Evolutionary conservation across 2,888 invertebrate species (phyloP).

Genomic region (Patella pellucida): DNA sequence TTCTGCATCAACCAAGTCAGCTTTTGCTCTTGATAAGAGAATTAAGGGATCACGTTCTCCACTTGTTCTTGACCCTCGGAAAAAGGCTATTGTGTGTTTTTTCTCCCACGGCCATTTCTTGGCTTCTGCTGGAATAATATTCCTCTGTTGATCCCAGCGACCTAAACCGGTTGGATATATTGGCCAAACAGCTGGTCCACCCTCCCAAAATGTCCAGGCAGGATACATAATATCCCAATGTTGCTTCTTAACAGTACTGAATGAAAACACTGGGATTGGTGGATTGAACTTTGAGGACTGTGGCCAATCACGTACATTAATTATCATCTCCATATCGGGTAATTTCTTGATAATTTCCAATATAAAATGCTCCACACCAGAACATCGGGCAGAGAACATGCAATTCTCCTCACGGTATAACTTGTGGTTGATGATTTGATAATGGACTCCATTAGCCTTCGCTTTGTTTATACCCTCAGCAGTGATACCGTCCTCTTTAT

Average conservation of each 20-base stretch:
- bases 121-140: constrained; percentile 79
- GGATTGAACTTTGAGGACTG: constrained; percentile 79
- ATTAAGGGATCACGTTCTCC: constrained; percentile 90
- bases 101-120: constrained; percentile 81
- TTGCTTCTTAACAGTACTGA: constrained; percentile 85
- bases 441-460: constrained; percentile 79
- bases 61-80: constrained; percentile 94
- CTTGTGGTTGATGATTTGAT: constrained; percentile 86
- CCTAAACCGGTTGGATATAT: constrained; percentile 94
- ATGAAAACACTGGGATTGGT: constrained; percentile 89
- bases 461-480: constrained; percentile 75
- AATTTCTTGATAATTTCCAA: constrained; percentile 79
- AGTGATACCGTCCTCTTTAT: constrained; percentile 76
- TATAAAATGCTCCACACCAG: constrained; percentile 91
- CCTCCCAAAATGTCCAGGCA: constrained; percentile 98
- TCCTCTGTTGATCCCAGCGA: constrained; percentile 89
- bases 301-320: constrained; percentile 95
- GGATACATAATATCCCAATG: constrained; percentile 92
- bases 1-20: constrained; percentile 88
- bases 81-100: constrained; percentile 81
- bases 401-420: constrained; percentile 87
- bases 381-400: constrained; percentile 86
- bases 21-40: constrained; percentile 76
- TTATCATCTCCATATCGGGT: constrained; percentile 86
- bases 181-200: constrained; percentile 92